Base-by-base conservation (phyloP, 2,888 invertebrate genomes). In the Eilema caniola region DNA sequence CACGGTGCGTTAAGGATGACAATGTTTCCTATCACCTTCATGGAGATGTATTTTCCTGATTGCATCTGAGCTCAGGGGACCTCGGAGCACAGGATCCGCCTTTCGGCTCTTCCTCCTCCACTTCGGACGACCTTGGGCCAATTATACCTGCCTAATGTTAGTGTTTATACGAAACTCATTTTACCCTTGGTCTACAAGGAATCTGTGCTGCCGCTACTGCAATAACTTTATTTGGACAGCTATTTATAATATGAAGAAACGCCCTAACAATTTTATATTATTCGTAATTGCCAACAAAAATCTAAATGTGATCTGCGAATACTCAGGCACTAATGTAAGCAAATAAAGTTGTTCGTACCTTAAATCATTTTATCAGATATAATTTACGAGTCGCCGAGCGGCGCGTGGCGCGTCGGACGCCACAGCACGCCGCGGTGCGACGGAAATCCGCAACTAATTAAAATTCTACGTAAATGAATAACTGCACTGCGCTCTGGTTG, bases 371-470 rank as follows among this genome's bases (percentile, higher is more conserved):
- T 84, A 84, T 85, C 82, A 78, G 77, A 78, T 79, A 79, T 85
- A 88, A 89, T 86, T 86, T 85, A 85, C 80, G 83, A 78, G 79
- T 68, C 62, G 63, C 72, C 75, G 71, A 76, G 76, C 75, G 76
- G 77, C 79, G 79, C 80, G 77, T 75, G 76, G 77, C 79, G 79
- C 80, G 77, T 75, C 80, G 82, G 82, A 78, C 85, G 79, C 81
- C 83, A 81, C 70, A 79, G 88, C 41, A 41, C 41, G 41, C 86
- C 80, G 88, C 86, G 85, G 84, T 81, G 84, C 86, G 81, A 81
- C 89, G 91, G 90, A 90, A 89, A 90, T 90, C 90, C 92, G 92
- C 89, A 91, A 90, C 91, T 92, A 92, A 93, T 94, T 94, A 93
- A 93, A 93, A 94, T 92, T 92, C 89, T 90, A 92, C 91, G 82